Evolutionary conservation across 1,140 invertebrate genomes (phyloP).

Genomic region (Streblospio benedicti): DNA sequence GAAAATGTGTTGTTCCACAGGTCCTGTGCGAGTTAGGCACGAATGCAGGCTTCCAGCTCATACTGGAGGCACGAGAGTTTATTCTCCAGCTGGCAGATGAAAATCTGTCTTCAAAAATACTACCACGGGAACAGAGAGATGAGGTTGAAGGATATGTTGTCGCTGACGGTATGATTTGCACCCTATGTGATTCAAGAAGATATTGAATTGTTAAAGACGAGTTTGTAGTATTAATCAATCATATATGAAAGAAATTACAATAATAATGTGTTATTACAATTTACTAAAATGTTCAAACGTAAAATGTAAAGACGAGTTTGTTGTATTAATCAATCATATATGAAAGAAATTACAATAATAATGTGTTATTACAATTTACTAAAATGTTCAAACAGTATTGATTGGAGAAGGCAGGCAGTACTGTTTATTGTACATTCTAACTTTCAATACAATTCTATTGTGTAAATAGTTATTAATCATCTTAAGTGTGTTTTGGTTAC

Average conservation of each 20-base stretch:
- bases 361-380: too few species aligned
- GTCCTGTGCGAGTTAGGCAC: constrained; percentile 76
- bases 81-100: constrained; percentile 24
- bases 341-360: too few species aligned
- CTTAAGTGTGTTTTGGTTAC: constrained; percentile 31
- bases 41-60: constrained; percentile 60
- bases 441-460: constrained; percentile 3
- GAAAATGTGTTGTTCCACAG: constrained; percentile 18
- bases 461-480: constrained; percentile 7
- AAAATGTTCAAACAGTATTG: too few species aligned
- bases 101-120: constrained; percentile 61
- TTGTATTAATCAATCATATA: too few species aligned
- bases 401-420: neutral
- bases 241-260: too few species aligned
- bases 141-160: constrained; percentile 54
- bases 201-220: constrained; percentile 26
- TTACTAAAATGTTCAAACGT: too few species aligned
- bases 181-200: too few species aligned
- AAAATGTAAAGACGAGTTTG: too few species aligned
- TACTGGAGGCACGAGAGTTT: constrained; percentile 47
- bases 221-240: too few species aligned
- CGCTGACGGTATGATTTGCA: constrained; percentile 69
- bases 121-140: constrained; percentile 10
- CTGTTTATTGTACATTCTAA: constrained; percentile 14
- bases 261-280: too few species aligned